Evolutionary conservation across 2,797 vertebrate genomes (phyloP), one percentile per base, ranked within the genome.

Genomic region (Protosalanx chinensis): DNA sequence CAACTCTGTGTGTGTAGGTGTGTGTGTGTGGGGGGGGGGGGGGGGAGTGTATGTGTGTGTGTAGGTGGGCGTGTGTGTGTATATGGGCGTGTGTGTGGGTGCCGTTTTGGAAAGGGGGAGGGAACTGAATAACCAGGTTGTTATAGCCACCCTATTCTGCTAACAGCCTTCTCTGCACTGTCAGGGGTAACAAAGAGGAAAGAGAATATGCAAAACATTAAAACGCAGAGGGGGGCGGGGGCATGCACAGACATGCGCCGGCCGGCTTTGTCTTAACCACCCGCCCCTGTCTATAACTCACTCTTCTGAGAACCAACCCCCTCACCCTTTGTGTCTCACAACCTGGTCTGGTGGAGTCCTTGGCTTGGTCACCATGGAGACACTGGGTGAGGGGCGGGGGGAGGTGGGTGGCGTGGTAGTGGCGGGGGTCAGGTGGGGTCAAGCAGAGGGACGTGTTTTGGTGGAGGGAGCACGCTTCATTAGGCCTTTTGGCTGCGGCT

Each of bases 401-500:
- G 80, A 82, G 86, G 86, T 83, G 82, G 61, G 67, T 79, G 84
- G 82, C 63, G 67, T 79, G 71, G 84, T 80, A 86, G 86, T 82
- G 79, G 78, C 75, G 72, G 33, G 33, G 86, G 88, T 91, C 87
- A 86, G 63, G 59, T 71, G 75, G 84, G 86, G 86, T 90, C 86
- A 89, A 78, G 74, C 71, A 32, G 74, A 82, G 85, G 82, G 85
- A 85, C 79, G 68, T 88, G 86, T 90, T 90, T 88, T 86, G 88
- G 86, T 83, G 83, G 88, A 88, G 81, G 58, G 82, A 87, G 82
- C 88, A 91, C 67, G 89, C 88, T 90, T 91, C 89, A 92, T 91
- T 91, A 90, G 87, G 84, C 86, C 88, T 89, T 91, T 92, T 91
- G 85, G 88, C 76, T 86, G 74, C 70, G 83, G 84, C 86, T 92